Conservation (phyloP, 2,113 vertebrate species). For the Hippocampus comes region DNA sequence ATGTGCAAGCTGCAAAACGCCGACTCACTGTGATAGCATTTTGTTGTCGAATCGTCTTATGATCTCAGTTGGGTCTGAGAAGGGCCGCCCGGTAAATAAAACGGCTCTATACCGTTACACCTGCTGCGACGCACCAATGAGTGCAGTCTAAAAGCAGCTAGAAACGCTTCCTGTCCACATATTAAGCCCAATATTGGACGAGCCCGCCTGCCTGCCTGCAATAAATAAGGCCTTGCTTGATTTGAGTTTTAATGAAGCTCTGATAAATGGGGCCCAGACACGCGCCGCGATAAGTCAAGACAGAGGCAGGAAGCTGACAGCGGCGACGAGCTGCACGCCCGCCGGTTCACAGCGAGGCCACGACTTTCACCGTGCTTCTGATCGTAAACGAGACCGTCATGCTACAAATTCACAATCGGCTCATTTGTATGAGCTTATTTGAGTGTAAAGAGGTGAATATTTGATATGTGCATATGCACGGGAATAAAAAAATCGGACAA, state of each 20-base stretch:
- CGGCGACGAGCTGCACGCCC: slow-evolving; percentile 30
- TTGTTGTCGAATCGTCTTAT: background rate
- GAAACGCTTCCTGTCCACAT: slow-evolving; percentile 7
- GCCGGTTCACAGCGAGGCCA: slow-evolving; percentile 48
- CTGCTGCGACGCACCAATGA: background rate
- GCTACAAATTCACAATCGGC: slow-evolving; percentile 17
- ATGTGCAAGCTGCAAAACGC: too few relatives aligned
- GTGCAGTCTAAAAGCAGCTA: background rate
- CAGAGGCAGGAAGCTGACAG: slow-evolving; percentile 45
- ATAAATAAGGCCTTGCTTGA: slow-evolving; percentile 31
- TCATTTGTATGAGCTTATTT: slow-evolving; percentile 1
- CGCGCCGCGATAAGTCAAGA: slow-evolving; percentile 57
- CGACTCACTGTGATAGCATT: too few relatives aligned
- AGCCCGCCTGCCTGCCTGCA: slow-evolving; percentile 43
- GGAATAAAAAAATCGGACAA: slow-evolving; percentile 8
- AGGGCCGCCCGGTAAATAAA: background rate
- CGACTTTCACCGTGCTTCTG: slow-evolving; percentile 17
- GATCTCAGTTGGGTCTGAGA: background rate
- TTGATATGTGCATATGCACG: background rate
- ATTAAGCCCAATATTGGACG: slow-evolving; percentile 45
- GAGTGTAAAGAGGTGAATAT: background rate
- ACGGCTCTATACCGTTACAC: background rate
- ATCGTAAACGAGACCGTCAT: slow-evolving; percentile 8
- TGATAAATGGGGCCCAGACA: slow-evolving; percentile 59
- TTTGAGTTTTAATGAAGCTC: slow-evolving; percentile 65